These are phyloP conservation scores for Leptinotarsa defecta DNA, from an alignment of 1,140 invertebrate genomes.

Conservation along the genomic window DNA sequence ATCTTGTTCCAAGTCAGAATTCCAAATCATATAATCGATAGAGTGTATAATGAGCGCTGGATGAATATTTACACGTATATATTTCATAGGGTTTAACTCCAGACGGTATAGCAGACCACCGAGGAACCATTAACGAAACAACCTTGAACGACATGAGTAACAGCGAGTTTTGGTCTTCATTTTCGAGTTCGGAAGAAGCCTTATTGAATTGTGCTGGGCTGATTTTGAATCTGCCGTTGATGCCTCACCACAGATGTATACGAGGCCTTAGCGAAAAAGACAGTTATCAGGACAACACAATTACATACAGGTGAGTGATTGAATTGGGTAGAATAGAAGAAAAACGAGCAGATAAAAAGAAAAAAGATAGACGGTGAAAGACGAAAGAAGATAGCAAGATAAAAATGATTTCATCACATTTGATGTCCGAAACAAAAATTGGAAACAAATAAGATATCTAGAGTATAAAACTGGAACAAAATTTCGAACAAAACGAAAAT, in stretches of 20 bases:
- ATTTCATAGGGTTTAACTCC: conserved; percentile 59
- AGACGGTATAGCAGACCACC: conserved; percentile 69
- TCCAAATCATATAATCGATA: no score
- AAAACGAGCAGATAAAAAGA: no score
- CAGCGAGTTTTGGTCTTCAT: conserved; percentile 80
- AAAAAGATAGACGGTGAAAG: no score
- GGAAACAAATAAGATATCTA: no score
- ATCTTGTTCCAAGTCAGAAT: no score
- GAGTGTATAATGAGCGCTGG: not conserved
- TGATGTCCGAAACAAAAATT: no score
- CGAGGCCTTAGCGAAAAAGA: conserved; percentile 53
- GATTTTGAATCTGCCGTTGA: conserved; percentile 72
- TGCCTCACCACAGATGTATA: conserved; percentile 64
- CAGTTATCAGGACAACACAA: conserved; percentile 64
- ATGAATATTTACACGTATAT: conserved; percentile 1
- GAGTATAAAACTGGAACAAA: no score
- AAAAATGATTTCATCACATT: no score
- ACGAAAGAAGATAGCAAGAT: no score
- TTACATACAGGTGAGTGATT: conserved; percentile 65
- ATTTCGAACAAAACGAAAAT: no score
- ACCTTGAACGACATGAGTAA: conserved; percentile 69
- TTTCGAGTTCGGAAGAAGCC: conserved; percentile 76
- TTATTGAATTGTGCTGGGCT: conserved; percentile 74
- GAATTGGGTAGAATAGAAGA: no score
- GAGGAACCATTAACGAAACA: conserved; percentile 65